Conservation (phyloP, 2,113 vertebrate genomes). For the Trematomus loennbergii region DNA sequence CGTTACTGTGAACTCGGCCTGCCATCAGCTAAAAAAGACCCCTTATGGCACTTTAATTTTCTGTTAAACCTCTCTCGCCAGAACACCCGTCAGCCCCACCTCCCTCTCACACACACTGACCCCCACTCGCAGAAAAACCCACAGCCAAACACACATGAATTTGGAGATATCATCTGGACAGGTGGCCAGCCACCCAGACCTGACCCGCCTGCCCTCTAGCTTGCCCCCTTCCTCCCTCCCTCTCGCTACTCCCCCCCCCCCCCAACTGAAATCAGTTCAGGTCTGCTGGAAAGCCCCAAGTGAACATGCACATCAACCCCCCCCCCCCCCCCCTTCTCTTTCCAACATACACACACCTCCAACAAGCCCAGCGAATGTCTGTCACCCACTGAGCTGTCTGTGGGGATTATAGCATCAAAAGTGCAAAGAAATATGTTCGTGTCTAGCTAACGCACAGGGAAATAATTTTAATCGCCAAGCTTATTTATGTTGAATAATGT, state of each 20-base stretch:
- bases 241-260: constrained; percentile 1
- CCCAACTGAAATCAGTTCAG: constrained; percentile 75
- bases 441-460: constrained; percentile 47
- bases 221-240: constrained; percentile 36
- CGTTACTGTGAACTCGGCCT: constrained; percentile 58
- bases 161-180: constrained; percentile 83
- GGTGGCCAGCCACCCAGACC: constrained; percentile 85
- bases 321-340: background rate
- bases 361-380: constrained; percentile 71
- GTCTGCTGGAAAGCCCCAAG: constrained; percentile 82
- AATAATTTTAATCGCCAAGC: constrained; percentile 31
- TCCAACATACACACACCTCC: constrained; percentile 56
- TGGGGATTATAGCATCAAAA: constrained; percentile 70
- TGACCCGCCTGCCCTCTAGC: constrained; percentile 75
- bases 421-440: constrained; percentile 44
- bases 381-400: constrained; percentile 80
- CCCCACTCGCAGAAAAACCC: constrained; percentile 45
- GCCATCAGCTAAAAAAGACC: constrained; percentile 63
- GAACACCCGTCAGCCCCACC: constrained; percentile 9
- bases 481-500: constrained; percentile 1
- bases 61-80: constrained; percentile 52
- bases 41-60: constrained; percentile 80
- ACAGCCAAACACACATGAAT: constrained; percentile 55
- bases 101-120: constrained; percentile 32
- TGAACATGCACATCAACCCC: constrained; percentile 64